Evolutionary conservation across 2,888 invertebrate genomes (phyloP), one percentile per base, ranked within the genome.

Genomic region (Aphidoletes aphidimyza): DNA sequence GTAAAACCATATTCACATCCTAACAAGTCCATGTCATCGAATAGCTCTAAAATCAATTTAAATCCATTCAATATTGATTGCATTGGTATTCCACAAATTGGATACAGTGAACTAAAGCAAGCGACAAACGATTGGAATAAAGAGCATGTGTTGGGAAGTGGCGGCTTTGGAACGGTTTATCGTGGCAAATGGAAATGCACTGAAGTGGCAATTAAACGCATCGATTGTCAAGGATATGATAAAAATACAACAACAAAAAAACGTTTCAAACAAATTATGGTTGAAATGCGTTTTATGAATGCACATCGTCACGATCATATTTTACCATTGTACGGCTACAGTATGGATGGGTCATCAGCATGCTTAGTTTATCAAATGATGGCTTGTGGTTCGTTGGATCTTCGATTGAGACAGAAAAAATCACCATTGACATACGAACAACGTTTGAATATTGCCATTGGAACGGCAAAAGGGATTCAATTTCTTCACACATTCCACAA

Each of bases 361-460:
- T 98, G 98, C 89, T 90, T 98, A 3, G 94, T 98, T 0, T 98
- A 98, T 89, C 97, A 98, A 88, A 93, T 95, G 86, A 98, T 99
- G 97, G 91, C 93, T 0, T 97, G 97, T 84, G 98, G 98, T 0
- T 97, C 97, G 0, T 89, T 99, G 85, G 98, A 98, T 88, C 94
- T 96, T 87, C 91, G 97, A 84, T 90, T 98, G 85, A 22, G 30
- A 14, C 86, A 89, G 0, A 90, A 88, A 84, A 90, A 90, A 83
- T 88, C 89, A 9, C 94, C 96, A 0, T 89, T 98, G 6, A 91
- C 92, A 0, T 98, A 97, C 96, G 89, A 91, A 0, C 93, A 95
- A 87, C 91, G 98, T 30, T 92, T 95, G 86, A 92, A 93, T 86
- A 96, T 99, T 86, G 95, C 96, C 0, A 93, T 93, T 85, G 98